Percentiles rank a stretch among this genome's conserved stretches.
phyloP scores from a whole-genome alignment of 1,140 invertebrate species.

The Meloidogyne exigua region DNA sequence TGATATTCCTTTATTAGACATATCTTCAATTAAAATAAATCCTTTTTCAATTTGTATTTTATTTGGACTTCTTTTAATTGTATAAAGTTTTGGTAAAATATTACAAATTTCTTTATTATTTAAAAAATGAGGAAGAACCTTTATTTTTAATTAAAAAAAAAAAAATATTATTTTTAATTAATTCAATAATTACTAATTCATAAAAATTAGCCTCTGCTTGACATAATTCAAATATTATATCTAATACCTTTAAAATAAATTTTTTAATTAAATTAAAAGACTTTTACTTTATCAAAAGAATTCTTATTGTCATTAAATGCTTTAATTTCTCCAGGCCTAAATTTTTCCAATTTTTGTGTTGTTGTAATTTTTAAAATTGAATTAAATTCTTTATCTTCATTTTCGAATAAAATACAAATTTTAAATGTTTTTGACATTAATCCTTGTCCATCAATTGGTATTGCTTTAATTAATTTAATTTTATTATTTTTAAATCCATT shows the following conservation, averaged over 20 bases:
- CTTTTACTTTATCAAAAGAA: conserved; percentile 2
- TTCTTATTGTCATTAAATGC: not conserved
- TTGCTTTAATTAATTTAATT: conserved; percentile 2
- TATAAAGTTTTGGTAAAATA: conserved; percentile 16
- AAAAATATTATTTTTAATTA: not conserved
- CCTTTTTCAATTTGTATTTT: conserved; percentile 10
- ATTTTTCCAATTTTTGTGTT: conserved; percentile 13
- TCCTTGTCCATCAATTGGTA: conserved; percentile 22
- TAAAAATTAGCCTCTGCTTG: conserved; percentile 15
- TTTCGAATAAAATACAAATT: conserved; percentile 2
- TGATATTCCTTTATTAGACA: conserved; percentile 11
- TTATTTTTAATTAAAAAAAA: not conserved
- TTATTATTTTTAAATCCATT: conserved; percentile 10
- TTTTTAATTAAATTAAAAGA: not conserved
- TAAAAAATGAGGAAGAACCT: conserved; percentile 5
- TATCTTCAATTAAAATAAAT: conserved; percentile 21
- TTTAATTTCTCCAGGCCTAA: conserved; percentile 14
- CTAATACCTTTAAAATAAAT: conserved; percentile 1
- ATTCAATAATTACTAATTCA: conserved; percentile 8
- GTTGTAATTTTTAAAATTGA: conserved; percentile 16
- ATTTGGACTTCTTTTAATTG: conserved; percentile 1
- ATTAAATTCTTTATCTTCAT: conserved; percentile 5
- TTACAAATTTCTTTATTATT: not conserved
- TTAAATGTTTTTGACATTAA: conserved; percentile 17
- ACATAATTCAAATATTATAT: conserved; percentile 17